These are phyloP conservation scores for Adelphocoris suturalis DNA, from an alignment of 2,888 invertebrate species.

Conservation along the genomic window DNA sequence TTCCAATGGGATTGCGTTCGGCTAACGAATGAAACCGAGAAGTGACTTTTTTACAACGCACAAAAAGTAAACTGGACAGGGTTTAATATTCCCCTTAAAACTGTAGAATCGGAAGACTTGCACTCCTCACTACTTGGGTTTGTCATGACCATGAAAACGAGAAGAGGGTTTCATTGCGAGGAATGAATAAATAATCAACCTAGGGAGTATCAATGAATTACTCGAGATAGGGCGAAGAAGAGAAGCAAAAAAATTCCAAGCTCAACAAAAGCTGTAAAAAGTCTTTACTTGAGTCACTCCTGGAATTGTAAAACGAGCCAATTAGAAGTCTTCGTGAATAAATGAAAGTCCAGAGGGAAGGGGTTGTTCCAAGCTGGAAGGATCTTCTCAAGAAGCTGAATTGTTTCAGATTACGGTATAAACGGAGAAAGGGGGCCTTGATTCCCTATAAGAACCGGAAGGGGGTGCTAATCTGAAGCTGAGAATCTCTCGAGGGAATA, in stretches of 20 bases:
- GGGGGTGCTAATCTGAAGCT: background rate
- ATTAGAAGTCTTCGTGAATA: constrained; percentile 58
- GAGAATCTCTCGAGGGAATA: background rate
- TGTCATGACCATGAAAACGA: constrained; percentile 24
- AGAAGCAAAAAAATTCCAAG: background rate
- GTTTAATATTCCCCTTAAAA: background rate
- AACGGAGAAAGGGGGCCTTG: background rate
- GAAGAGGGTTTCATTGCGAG: constrained; percentile 14
- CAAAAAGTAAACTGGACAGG: background rate
- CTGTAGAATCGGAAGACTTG: background rate
- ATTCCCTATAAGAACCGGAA: constrained; percentile 4
- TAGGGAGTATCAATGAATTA: constrained; percentile 12
- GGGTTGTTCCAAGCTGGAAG: constrained; percentile 31
- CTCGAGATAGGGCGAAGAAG: background rate
- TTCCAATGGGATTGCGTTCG: too few species aligned
- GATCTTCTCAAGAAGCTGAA: constrained; percentile 19
- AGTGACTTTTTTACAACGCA: background rate
- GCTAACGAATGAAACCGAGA: background rate
- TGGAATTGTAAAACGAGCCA: constrained; percentile 48
- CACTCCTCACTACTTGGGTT: constrained; percentile 17
- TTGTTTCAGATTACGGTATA: constrained; percentile 41
- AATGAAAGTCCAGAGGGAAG: constrained; percentile 8
- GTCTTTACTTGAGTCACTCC: constrained; percentile 1
- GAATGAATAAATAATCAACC: constrained; percentile 16
- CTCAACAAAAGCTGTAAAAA: constrained; percentile 36